A percentile compares a stretch with the other conserved stretches of the same genome.
phyloP scores from a whole-genome alignment of 2,113 vertebrate species.

The Triplophysa rosa region DNA sequence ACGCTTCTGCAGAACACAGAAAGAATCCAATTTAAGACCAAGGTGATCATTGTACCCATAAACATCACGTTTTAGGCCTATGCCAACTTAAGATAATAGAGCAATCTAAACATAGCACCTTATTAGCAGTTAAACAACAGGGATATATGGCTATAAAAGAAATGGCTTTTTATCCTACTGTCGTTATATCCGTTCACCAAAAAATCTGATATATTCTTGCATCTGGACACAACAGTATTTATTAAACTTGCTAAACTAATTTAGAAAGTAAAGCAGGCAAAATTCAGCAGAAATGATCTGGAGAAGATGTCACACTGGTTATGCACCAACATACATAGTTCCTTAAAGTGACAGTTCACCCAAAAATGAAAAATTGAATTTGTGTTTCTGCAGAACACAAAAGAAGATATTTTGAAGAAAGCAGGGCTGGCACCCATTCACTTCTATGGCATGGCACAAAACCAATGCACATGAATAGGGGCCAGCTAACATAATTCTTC shows the following conservation, averaged over 20 bases:
- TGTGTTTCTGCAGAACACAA: too few species aligned
- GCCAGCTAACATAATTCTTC: too few species aligned
- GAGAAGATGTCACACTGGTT: background rate
- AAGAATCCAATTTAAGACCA: conserved; percentile 6
- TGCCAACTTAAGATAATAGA: conserved; percentile 15
- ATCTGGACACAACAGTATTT: background rate
- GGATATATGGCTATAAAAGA: conserved; percentile 1
- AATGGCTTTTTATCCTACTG: background rate
- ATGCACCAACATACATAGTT: too few species aligned
- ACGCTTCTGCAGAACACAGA: background rate
- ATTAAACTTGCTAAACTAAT: background rate
- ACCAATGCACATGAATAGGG: too few species aligned
- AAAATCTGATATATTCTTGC: conserved; percentile 2
- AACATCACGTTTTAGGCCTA: background rate
- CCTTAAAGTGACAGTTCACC: too few species aligned
- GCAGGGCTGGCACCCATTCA: too few species aligned
- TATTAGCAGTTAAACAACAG: conserved; percentile 19
- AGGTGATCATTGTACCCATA: background rate
- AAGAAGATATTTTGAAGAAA: too few species aligned
- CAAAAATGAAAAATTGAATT: too few species aligned
- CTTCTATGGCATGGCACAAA: too few species aligned
- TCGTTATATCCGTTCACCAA: background rate
- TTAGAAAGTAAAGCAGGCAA: background rate
- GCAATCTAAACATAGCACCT: conserved; percentile 26
- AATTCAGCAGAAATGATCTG: background rate